These are phyloP conservation scores for Smittia aterrima DNA, from an alignment of 2,888 invertebrate genomes.

Conservation along the genomic window DNA sequence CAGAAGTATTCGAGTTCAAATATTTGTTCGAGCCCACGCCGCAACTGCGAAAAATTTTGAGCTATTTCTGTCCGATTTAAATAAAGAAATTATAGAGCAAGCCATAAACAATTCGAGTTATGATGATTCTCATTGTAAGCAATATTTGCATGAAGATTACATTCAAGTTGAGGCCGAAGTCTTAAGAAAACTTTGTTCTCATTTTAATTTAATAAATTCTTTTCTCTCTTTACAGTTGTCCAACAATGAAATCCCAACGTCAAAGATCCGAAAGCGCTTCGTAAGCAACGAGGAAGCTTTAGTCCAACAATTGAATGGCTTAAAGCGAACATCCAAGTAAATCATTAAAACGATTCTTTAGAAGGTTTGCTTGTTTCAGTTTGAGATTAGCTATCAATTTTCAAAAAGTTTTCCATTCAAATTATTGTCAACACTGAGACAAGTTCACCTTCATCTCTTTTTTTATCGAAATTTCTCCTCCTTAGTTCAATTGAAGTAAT, in stretches of 20 bases:
- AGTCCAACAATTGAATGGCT: constrained; percentile 62
- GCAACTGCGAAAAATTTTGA: neutral
- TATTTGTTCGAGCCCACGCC: neutral
- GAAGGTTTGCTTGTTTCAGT: neutral
- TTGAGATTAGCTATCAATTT: neutral
- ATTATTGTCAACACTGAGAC: no score
- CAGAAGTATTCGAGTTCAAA: neutral
- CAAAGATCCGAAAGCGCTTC: constrained; percentile 63
- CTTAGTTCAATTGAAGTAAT: constrained; percentile 9
- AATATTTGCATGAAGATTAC: neutral
- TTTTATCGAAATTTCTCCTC: no score
- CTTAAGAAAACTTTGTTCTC: neutral
- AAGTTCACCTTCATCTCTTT: no score
- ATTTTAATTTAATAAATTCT: no score
- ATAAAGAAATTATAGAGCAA: neutral
- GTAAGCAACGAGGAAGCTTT: constrained; percentile 63
- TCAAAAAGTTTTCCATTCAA: no score
- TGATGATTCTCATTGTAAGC: neutral
- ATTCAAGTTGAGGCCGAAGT: neutral
- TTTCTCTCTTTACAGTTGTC: constrained; percentile 29
- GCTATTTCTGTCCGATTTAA: neutral
- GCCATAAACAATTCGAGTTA: neutral
- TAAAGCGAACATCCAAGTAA: constrained; percentile 59
- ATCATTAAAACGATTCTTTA: neutral
- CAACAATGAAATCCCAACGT: constrained; percentile 30